Conservation (phyloP, 2,113 vertebrate genomes). For the Alectura lathami region DNA sequence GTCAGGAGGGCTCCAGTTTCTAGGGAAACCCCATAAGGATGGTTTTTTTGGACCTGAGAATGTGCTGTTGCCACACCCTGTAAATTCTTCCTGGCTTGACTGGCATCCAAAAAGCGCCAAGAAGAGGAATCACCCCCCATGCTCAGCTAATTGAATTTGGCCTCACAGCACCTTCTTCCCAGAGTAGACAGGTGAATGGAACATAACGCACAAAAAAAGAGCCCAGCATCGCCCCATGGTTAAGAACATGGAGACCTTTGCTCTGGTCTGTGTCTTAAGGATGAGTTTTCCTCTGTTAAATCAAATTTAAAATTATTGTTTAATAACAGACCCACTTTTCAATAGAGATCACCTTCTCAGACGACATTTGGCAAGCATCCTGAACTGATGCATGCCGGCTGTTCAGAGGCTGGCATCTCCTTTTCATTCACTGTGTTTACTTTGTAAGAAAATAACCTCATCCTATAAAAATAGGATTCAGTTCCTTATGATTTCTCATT, state of each 20-base stretch:
- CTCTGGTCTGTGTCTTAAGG: neutral
- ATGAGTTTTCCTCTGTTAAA: neutral
- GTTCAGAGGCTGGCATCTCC: neutral
- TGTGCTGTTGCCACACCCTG: neutral
- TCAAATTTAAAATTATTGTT: neutral
- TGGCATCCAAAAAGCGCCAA: neutral
- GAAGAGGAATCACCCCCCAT: neutral
- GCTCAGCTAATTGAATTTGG: neutral
- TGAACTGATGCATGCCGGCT: neutral
- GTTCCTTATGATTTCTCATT: neutral
- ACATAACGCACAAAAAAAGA: fast-evolving
- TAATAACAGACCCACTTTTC: neutral
- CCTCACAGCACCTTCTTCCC: neutral
- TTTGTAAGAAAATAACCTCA: neutral
- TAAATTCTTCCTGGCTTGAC: neutral
- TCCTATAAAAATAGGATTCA: neutral
- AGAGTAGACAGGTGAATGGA: too few relatives aligned
- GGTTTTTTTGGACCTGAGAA: neutral
- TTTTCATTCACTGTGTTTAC: neutral
- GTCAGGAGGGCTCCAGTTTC: neutral
- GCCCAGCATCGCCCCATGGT: too few relatives aligned
- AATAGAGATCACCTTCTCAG: neutral
- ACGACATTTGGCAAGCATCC: neutral
- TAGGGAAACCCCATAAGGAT: neutral
- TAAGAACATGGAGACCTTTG: neutral